A percentile compares a stretch with the other conserved stretches of the same genome.
These are phyloP conservation scores for Bombylius major DNA, from an alignment of 2,888 invertebrate species.

Conservation along the genomic window DNA sequence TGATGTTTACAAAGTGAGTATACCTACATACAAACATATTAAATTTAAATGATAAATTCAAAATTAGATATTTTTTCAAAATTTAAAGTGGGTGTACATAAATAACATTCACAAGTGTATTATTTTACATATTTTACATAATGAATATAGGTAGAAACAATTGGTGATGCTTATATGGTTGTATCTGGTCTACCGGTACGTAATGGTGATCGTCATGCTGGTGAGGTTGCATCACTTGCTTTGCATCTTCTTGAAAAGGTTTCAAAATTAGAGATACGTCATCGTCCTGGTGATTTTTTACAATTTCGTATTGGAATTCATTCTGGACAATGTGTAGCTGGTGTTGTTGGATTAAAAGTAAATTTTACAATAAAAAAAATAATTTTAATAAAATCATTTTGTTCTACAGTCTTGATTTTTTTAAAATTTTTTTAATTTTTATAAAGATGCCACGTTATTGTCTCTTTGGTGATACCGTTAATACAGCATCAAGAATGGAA, in stretches of 20 bases:
- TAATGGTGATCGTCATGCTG: constrained; percentile 60
- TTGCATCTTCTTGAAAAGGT: constrained; percentile 59
- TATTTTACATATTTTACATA: no score
- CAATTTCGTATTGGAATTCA: constrained; percentile 61
- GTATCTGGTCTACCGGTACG: constrained; percentile 64
- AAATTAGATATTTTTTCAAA: no score
- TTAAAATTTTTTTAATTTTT: not conserved
- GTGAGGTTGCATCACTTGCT: constrained; percentile 68
- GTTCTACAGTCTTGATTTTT: not conserved
- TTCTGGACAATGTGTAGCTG: constrained; percentile 64
- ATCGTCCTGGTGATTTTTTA: constrained; percentile 52
- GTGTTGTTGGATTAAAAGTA: constrained; percentile 58
- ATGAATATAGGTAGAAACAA: constrained; percentile 51
- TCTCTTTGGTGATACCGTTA: constrained; percentile 72
- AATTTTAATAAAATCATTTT: not conserved
- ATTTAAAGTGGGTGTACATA: no score
- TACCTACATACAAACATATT: not conserved
- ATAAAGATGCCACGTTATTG: constrained; percentile 70
- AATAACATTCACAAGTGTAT: no score
- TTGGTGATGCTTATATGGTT: constrained; percentile 75
- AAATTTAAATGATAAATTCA: no score
- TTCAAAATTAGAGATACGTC: constrained; percentile 53
- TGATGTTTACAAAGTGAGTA: constrained; percentile 65
- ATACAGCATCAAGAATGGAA: constrained; percentile 72
- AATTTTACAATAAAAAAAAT: not conserved